Percentiles rank a stretch among this genome's conserved stretches.
phyloP scores from a whole-genome alignment of 2,797 vertebrate species.

The Momotus momota region DNA sequence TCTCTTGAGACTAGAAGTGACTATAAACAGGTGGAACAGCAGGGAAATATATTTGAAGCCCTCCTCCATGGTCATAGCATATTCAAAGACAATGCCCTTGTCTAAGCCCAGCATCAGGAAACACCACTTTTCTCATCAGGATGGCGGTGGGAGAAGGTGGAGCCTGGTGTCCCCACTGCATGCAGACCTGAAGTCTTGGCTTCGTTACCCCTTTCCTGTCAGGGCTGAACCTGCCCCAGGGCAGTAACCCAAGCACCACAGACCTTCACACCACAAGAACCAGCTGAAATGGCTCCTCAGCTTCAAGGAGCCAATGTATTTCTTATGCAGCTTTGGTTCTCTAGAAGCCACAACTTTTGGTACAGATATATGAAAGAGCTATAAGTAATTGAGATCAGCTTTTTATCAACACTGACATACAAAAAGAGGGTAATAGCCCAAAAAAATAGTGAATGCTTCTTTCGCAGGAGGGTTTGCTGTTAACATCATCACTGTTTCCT shows the following conservation, averaged over 20 bases:
- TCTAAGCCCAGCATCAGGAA: background rate
- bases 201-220: background rate
- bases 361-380: background rate
- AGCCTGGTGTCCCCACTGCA: background rate
- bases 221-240: background rate
- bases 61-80: accelerated
- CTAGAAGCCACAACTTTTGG: background rate
- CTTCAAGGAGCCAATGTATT: background rate
- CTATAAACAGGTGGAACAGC: background rate
- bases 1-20: background rate
- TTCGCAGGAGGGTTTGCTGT: background rate
- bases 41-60: background rate
- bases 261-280: background rate
- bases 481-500: background rate
- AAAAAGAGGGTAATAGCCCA: background rate
- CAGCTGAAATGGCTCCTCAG: background rate
- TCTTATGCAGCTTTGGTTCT: background rate
- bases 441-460: background rate
- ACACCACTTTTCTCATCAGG: background rate
- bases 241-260: background rate
- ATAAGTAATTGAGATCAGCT: background rate
- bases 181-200: too few species aligned
- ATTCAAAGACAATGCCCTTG: background rate
- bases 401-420: background rate
- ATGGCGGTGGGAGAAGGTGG: background rate